Conservation (phyloP, 2,113 vertebrate species). For the Ptyas mucosa region DNA sequence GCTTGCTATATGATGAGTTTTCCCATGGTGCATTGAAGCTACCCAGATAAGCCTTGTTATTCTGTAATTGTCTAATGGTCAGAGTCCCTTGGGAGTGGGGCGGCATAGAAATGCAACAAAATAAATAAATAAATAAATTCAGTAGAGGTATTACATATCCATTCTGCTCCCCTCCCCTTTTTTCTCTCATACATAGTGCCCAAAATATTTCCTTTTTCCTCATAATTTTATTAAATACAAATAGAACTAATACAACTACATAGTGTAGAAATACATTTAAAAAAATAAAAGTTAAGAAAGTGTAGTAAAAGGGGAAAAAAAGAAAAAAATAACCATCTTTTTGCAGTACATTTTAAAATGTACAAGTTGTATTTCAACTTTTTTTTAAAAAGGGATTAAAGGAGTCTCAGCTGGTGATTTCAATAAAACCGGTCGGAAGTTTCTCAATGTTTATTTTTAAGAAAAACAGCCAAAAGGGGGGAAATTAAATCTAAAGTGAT, state of each 20-base stretch:
- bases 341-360: not conserved
- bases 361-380: not conserved
- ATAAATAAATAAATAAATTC: no score
- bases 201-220: not conserved
- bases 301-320: not conserved
- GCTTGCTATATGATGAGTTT: not conserved
- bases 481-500: not conserved
- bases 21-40: not conserved
- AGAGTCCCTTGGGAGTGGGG: no score
- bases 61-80: not conserved
- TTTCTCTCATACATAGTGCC: not conserved
- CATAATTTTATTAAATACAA: not conserved
- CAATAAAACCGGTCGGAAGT: not conserved
- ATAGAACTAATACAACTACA: not conserved
- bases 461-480: not conserved
- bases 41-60: not conserved
- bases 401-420: not conserved
- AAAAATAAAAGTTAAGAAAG: not conserved
- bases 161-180: not conserved
- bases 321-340: not conserved
- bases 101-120: no score
- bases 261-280: not conserved
- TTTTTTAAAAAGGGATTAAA: not conserved
- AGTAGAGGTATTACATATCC: not conserved
- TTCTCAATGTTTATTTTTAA: not conserved